Percentiles rank a stretch among this genome's conserved stretches.
phyloP scores from a whole-genome alignment of 1,140 invertebrate genomes.

The Rhyacophila brunnea region DNA sequence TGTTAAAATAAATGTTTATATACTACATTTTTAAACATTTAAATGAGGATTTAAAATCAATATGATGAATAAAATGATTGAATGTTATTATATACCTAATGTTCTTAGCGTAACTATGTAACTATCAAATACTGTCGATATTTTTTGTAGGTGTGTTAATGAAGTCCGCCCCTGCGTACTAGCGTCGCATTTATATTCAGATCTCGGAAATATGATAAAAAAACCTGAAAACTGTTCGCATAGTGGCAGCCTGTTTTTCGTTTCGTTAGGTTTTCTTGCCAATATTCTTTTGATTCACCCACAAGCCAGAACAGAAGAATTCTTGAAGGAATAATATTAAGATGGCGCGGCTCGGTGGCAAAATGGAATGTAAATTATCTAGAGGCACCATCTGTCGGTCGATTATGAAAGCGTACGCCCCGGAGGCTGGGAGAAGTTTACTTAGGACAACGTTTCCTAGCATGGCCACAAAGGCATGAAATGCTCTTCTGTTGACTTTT shows the following conservation, averaged over 20 bases:
- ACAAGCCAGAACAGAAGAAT: slow-evolving; percentile 1
- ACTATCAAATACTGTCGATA: no score
- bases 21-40: no score
- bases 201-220: slow-evolving; percentile 2
- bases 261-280: slow-evolving; percentile 1
- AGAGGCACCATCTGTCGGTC: slow-evolving; percentile 27
- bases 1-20: no score
- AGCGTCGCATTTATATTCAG: slow-evolving; percentile 21
- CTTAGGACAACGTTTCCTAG: slow-evolving; percentile 13
- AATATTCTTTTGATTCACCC: slow-evolving; percentile 18
- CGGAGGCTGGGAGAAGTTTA: slow-evolving; percentile 16
- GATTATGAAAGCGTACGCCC: slow-evolving; percentile 23
- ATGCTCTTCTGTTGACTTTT: slow-evolving; percentile 31
- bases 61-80: no score
- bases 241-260: slow-evolving; percentile 4
- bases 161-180: no score
- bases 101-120: no score
- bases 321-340: slow-evolving; percentile 14
- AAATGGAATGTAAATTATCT: slow-evolving; percentile 30
- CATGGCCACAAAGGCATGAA: slow-evolving; percentile 21
- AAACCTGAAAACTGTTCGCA: not conserved
- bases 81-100: no score
- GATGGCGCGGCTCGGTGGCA: slow-evolving; percentile 13
- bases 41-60: no score
- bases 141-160: no score